phyloP scores from a whole-genome alignment of 2,888 invertebrate genomes.

The Agonopterix alstromeriana region DNA sequence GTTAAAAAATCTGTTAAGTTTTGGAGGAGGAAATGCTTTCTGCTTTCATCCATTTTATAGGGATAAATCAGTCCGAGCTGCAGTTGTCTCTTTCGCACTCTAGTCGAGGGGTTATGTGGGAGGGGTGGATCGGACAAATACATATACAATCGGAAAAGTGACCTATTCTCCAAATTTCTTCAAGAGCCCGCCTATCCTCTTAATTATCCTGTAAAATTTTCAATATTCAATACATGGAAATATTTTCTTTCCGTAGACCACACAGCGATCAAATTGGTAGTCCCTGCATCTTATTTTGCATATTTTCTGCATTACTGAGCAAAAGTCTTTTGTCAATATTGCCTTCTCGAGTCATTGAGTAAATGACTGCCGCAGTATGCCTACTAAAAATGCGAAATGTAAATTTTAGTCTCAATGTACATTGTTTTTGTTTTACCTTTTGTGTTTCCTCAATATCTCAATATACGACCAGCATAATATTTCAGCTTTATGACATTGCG shows the following conservation, averaged over 20 bases:
- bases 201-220: conserved; percentile 20
- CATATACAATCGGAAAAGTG: no score
- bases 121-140: no score
- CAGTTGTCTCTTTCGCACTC: no score
- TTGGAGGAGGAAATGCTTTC: no score
- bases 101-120: no score
- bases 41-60: no score
- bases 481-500: conserved; percentile 27
- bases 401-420: conserved; percentile 27
- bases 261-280: conserved; percentile 51
- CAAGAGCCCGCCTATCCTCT: no score
- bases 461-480: conserved; percentile 23
- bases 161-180: no score
- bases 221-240: conserved; percentile 38
- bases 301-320: conserved; percentile 65
- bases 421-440: conserved; percentile 21
- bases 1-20: no score
- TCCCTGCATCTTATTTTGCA: conserved; percentile 50
- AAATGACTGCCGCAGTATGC: conserved; percentile 35
- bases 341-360: conserved; percentile 51
- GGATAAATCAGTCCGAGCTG: no score
- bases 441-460: conserved; percentile 24
- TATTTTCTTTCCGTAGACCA: conserved; percentile 42
- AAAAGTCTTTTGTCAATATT: conserved; percentile 69
- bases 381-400: conserved; percentile 43